Percentiles rank a stretch among this genome's conserved stretches.
Conservation (phyloP, 2,888 invertebrate species). For the Eupithecia dodoneata region DNA sequence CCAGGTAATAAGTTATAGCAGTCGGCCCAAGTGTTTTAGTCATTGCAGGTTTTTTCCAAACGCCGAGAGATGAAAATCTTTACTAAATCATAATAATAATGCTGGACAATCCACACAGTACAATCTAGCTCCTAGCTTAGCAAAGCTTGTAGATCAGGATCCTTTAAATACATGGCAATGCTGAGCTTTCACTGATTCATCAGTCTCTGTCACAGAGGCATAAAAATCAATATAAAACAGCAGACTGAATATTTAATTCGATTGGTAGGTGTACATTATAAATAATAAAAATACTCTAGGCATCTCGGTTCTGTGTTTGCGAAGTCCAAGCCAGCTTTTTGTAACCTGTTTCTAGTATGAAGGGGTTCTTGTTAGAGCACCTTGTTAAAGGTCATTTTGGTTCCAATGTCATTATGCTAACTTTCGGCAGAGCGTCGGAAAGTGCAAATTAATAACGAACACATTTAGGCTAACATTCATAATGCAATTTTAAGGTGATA, state of each 20-base stretch:
- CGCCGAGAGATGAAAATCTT: too few relatives aligned
- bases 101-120: neutral
- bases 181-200: too few relatives aligned
- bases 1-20: neutral
- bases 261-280: too few relatives aligned
- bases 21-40: too few relatives aligned
- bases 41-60: too few relatives aligned
- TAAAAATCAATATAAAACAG: neutral
- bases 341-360: conserved; percentile 15
- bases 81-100: neutral
- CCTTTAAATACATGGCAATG: too few relatives aligned
- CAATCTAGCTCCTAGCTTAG: neutral
- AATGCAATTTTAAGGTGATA: conserved; percentile 10
- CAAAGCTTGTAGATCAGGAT: too few relatives aligned
- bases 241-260: too few relatives aligned
- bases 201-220: neutral
- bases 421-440: conserved; percentile 28
- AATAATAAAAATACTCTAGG: too few relatives aligned
- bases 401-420: conserved; percentile 33
- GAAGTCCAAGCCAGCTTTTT: neutral
- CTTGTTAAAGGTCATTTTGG: conserved; percentile 40
- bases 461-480: conserved; percentile 15
- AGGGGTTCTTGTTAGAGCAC: conserved; percentile 24
- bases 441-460: conserved; percentile 32
- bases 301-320: neutral